phyloP scores from a whole-genome alignment of 1,140 invertebrate species.

The Lethocerus indicus region DNA sequence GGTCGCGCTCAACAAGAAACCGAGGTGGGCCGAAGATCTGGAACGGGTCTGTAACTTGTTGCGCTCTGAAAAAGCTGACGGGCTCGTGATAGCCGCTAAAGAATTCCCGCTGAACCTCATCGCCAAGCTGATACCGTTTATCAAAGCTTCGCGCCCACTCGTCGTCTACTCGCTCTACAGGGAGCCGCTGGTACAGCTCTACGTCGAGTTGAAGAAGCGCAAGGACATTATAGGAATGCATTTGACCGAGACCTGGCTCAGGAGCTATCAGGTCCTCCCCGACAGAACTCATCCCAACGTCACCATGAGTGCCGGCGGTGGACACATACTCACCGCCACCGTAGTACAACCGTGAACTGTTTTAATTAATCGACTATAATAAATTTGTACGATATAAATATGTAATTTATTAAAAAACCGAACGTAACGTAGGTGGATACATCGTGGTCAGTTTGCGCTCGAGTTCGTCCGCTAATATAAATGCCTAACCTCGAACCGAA shows the following conservation, averaged over 20 bases:
- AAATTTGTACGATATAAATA: too few species aligned
- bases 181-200: slow-evolving; percentile 69
- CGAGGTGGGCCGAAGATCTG: slow-evolving; percentile 46
- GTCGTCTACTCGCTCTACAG: slow-evolving; percentile 62
- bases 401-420: too few species aligned
- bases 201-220: slow-evolving; percentile 48
- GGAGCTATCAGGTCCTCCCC: slow-evolving; percentile 76
- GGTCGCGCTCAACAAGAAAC: slow-evolving; percentile 27
- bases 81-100: slow-evolving; percentile 59
- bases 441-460: too few species aligned
- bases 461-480: too few species aligned
- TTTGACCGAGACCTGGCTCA: slow-evolving; percentile 70
- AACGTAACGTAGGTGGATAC: too few species aligned
- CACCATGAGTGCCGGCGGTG: slow-evolving; percentile 53
- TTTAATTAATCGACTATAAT: not conserved
- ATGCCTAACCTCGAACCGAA: too few species aligned
- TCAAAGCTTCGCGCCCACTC: slow-evolving; percentile 63
- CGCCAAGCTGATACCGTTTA: slow-evolving; percentile 49
- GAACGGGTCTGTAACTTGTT: slow-evolving; percentile 37
- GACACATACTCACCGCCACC: slow-evolving; percentile 21
- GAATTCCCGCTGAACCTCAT: slow-evolving; percentile 71
- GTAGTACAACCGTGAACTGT: slow-evolving; percentile 2
- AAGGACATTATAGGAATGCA: slow-evolving; percentile 52
- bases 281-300: slow-evolving; percentile 72
- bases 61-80: slow-evolving; percentile 43